These are phyloP conservation scores for Ptychodera flava DNA, from an alignment of 35 echinoderm and acorn worm species.

Conservation along the genomic window DNA sequence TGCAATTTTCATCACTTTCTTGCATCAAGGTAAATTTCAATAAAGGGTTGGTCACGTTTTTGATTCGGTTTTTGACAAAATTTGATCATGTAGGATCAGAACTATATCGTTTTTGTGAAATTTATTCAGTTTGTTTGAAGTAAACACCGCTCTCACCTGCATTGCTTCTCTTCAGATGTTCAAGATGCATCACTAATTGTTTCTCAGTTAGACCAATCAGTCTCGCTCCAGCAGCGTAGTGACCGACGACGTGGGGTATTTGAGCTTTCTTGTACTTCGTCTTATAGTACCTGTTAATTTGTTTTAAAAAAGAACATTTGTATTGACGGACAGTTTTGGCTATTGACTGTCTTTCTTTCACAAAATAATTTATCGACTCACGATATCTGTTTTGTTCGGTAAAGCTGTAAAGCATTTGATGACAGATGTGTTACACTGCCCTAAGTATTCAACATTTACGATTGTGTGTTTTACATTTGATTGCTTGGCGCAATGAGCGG, in stretches of 20 bases:
- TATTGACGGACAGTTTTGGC: too few relatives aligned
- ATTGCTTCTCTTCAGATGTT: slow-evolving; percentile 68
- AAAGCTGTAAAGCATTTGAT: not conserved
- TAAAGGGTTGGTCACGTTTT: too few relatives aligned
- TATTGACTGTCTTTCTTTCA: not conserved
- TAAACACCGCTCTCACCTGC: slow-evolving; percentile 42
- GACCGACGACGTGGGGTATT: slow-evolving; percentile 88
- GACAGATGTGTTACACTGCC: not conserved
- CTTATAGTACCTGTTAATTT: slow-evolving; percentile 62
- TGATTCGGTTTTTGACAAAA: too few relatives aligned
- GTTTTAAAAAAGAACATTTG: not conserved
- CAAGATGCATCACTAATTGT: slow-evolving; percentile 64
- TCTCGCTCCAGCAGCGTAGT: slow-evolving; percentile 88
- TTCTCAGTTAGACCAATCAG: slow-evolving; percentile 93
- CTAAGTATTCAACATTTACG: too few relatives aligned
- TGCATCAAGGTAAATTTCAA: too few relatives aligned
- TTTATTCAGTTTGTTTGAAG: too few relatives aligned
- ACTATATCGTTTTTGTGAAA: too few relatives aligned
- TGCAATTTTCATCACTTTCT: too few relatives aligned
- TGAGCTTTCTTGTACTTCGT: slow-evolving; percentile 77
- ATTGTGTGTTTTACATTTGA: too few relatives aligned
- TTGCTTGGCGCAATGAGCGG: too few relatives aligned
- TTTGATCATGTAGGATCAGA: too few relatives aligned
- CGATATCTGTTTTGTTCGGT: not conserved
- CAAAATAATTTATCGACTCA: not conserved